Conservation (phyloP, 2,888 invertebrate species). For the Apodemia mormo region DNA sequence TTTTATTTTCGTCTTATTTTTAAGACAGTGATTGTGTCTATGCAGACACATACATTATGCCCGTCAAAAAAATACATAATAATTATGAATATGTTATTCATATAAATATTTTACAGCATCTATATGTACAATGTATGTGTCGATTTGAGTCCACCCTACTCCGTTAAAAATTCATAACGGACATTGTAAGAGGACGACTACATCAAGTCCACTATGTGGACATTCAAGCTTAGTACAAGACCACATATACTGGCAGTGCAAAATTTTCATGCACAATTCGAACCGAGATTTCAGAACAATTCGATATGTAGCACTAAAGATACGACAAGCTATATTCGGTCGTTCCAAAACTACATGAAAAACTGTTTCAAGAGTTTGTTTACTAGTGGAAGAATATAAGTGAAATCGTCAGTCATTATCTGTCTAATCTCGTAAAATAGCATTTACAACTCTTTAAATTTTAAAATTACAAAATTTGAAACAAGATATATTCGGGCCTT, state of each 20-base stretch:
- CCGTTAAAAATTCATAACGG: constrained; percentile 9
- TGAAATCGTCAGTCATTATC: constrained; percentile 21
- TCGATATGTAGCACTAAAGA: constrained; percentile 69
- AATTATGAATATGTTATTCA: constrained; percentile 58
- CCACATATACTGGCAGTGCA: constrained; percentile 72
- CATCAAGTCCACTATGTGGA: constrained; percentile 65
- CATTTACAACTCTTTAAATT: constrained; percentile 4
- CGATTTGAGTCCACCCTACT: constrained; percentile 45
- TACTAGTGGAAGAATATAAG: constrained; percentile 17
- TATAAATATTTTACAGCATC: constrained; percentile 78
- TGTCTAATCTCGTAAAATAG: constrained; percentile 11
- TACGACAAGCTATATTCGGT: constrained; percentile 49
- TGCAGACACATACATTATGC: constrained; percentile 71
- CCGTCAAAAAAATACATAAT: constrained; percentile 56
- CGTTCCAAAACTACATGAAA: constrained; percentile 39
- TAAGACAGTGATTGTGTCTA: constrained; percentile 67
- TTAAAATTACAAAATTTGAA: constrained; percentile 9
- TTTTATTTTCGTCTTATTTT: constrained; percentile 73
- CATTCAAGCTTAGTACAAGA: constrained; percentile 56
- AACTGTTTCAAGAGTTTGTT: constrained; percentile 25
- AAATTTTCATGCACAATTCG: constrained; percentile 59
- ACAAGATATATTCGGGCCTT: constrained; percentile 46
- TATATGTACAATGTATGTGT: constrained; percentile 73
- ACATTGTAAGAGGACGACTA: constrained; percentile 40
- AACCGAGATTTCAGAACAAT: constrained; percentile 41